phyloP scores from a whole-genome alignment of 2,113 vertebrate species.

The Paramormyrops kingsleyae region DNA sequence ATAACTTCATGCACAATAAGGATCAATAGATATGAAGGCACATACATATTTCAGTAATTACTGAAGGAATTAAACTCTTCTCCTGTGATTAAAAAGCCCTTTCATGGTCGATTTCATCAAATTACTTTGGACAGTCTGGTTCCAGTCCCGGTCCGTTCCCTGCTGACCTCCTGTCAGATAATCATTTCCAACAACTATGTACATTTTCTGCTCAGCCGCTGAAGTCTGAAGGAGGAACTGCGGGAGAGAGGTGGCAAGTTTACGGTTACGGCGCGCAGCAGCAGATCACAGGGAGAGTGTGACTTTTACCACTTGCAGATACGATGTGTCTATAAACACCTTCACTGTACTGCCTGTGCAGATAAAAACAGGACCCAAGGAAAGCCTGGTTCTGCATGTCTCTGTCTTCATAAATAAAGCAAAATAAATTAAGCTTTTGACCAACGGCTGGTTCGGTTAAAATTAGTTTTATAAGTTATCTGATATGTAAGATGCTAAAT shows the following conservation, averaged over 20 bases:
- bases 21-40: conserved; percentile 59
- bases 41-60: conserved; percentile 65
- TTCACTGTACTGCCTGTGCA: neutral
- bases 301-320: neutral
- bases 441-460: neutral
- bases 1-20: conserved; percentile 55
- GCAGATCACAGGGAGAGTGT: neutral
- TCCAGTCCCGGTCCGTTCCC: conserved; percentile 48
- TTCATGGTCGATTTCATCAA: conserved; percentile 50
- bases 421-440: neutral
- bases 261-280: neutral
- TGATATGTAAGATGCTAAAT: neutral
- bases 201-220: neutral
- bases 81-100: conserved; percentile 60
- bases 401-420: neutral
- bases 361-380: neutral
- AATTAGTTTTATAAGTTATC: neutral
- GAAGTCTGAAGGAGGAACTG: neutral
- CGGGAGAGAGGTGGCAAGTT: neutral
- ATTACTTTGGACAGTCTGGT: conserved; percentile 45
- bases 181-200: conserved; percentile 51
- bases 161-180: conserved; percentile 55
- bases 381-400: neutral
- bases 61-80: conserved; percentile 60
- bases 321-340: neutral